Conservation (phyloP, 2,113 vertebrate genomes). For the Monarcha castaneiventris region DNA sequence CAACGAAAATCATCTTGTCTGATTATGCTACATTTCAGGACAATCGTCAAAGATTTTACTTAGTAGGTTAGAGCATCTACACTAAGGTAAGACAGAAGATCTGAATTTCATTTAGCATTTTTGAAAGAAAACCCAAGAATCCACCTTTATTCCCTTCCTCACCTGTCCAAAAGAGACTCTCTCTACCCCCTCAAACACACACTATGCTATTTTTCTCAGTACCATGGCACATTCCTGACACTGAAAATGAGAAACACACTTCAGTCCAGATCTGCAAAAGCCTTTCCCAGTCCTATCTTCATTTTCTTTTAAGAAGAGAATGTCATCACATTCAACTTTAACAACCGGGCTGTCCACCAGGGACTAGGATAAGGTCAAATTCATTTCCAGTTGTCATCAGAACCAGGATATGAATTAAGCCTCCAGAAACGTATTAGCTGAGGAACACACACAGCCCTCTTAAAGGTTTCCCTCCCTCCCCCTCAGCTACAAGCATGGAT, state of each 20-base stretch:
- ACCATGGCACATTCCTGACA: neutral
- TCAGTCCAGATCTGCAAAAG: neutral
- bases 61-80: neutral
- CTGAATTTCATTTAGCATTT: neutral
- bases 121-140: neutral
- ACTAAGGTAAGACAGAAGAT: neutral
- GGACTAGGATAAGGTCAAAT: conserved; percentile 39
- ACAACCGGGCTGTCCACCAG: neutral
- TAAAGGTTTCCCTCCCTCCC: neutral
- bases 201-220: neutral
- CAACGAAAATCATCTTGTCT: neutral
- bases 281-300: neutral
- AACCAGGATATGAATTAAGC: conserved; percentile 56
- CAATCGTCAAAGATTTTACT: neutral
- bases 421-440: conserved; percentile 3
- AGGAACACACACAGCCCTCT: neutral
- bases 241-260: neutral
- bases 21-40: neutral
- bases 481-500: neutral
- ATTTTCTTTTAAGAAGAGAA: conserved; percentile 5
- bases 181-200: neutral
- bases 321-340: neutral
- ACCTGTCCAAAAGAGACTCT: neutral
- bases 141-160: neutral
- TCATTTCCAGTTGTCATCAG: conserved; percentile 50